A percentile compares a stretch with the other conserved stretches of the same genome.
These are phyloP conservation scores for Drosophila fuyamai DNA, from an alignment of 1,140 invertebrate species.

Conservation along the genomic window DNA sequence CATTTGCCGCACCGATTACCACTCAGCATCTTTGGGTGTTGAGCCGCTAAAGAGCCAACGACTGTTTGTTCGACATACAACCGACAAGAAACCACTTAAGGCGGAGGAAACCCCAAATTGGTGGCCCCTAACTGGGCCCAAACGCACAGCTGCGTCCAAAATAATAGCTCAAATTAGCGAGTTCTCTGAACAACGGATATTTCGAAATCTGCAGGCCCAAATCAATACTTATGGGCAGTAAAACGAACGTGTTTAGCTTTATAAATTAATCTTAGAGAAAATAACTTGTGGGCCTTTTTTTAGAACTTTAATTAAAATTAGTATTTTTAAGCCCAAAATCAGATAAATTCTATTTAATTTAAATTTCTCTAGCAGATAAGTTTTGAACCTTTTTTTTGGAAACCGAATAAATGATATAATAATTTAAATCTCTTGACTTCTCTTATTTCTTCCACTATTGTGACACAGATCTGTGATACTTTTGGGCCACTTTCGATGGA, in stretches of 20 bases:
- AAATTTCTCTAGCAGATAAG: neutral
- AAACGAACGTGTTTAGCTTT: neutral
- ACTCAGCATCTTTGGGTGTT: constrained; percentile 3
- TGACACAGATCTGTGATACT: neutral
- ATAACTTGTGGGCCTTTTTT: neutral
- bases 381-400: too few relatives aligned
- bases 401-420: neutral
- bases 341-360: neutral
- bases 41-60: neutral
- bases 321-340: too few relatives aligned
- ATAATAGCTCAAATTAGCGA: neutral
- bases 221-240: neutral
- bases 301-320: too few relatives aligned
- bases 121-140: constrained; percentile 4
- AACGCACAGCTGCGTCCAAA: constrained; percentile 3
- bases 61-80: constrained; percentile 16
- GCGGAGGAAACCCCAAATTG: constrained; percentile 3
- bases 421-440: neutral
- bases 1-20: neutral
- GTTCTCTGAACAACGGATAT: neutral
- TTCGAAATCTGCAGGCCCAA: neutral
- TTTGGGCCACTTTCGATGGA: neutral
- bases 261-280: neutral
- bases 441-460: neutral
- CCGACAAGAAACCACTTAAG: constrained; percentile 15